Conservation (phyloP, 2,797 vertebrate genomes). For the Periparus ater region DNA sequence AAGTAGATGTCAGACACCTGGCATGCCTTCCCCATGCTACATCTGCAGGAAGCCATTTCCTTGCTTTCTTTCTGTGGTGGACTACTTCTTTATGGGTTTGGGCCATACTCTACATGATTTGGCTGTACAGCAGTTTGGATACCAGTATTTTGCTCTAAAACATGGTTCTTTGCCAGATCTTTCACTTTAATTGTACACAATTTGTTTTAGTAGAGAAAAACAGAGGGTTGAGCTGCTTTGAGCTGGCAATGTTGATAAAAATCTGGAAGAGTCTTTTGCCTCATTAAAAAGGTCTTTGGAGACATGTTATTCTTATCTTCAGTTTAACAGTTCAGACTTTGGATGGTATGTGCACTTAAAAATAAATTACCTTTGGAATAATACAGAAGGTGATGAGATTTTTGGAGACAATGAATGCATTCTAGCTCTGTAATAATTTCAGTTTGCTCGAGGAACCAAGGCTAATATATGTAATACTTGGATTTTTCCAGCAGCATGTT, state of each 20-base stretch:
- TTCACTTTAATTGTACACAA: neutral
- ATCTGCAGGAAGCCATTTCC: neutral
- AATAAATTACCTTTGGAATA: neutral
- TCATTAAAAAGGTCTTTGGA: neutral
- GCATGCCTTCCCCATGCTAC: neutral
- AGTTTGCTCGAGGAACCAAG: neutral
- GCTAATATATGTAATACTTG: neutral
- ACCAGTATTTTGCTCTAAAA: neutral
- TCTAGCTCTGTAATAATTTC: neutral
- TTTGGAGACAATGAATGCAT: neutral
- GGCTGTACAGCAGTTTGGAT: neutral
- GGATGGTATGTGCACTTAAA: neutral
- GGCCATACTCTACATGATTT: neutral
- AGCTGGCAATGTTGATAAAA: neutral
- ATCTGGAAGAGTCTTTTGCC: neutral
- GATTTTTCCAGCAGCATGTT: neutral
- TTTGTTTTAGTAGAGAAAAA: neutral
- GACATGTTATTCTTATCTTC: neutral
- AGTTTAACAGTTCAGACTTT: neutral
- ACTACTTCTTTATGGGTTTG: neutral
- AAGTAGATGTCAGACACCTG: neutral
- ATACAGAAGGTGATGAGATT: neutral
- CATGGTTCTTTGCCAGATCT: neutral
- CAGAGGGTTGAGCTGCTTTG: neutral
- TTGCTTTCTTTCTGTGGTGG: neutral